phyloP scores from a whole-genome alignment of 1,140 invertebrate species.

The Elysia chlorotica region DNA sequence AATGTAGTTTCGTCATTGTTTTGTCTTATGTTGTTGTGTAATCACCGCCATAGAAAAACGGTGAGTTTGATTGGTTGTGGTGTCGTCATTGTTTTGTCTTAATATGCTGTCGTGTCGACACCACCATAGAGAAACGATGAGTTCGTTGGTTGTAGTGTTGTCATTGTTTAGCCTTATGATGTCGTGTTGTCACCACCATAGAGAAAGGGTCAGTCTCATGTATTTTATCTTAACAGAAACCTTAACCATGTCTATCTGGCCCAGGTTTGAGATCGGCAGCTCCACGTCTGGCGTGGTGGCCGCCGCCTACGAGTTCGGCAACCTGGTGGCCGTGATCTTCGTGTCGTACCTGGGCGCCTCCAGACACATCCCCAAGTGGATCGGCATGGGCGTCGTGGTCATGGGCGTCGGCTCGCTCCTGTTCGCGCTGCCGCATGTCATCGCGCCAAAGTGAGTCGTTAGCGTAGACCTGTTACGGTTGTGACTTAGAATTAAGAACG shows the following conservation, averaged over 20 bases:
- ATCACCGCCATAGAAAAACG: too few species aligned
- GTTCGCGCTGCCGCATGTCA: constrained; percentile 73
- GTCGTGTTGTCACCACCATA: neutral
- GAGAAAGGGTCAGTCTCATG: neutral
- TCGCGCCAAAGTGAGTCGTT: constrained; percentile 62
- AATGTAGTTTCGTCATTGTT: too few species aligned
- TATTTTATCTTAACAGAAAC: neutral
- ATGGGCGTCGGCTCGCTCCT: constrained; percentile 86
- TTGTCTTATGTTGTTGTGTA: too few species aligned
- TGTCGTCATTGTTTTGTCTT: neutral
- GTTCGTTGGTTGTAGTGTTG: neutral
- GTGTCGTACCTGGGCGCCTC: constrained; percentile 93
- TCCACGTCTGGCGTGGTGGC: constrained; percentile 89
- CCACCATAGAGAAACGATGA: neutral
- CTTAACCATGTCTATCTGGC: too few species aligned
- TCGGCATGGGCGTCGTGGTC: constrained; percentile 85
- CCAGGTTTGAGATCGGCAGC: constrained; percentile 86
- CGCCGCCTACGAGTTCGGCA: constrained; percentile 93
- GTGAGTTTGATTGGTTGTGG: neutral
- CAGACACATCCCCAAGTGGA: constrained; percentile 94
- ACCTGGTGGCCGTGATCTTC: constrained; percentile 91
- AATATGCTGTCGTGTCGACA: neutral
- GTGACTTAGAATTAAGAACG: too few species aligned
- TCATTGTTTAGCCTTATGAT: neutral
- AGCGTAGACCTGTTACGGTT: too few species aligned